Conservation (phyloP, 2,888 invertebrate genomes). For the Clivina fossor region DNA sequence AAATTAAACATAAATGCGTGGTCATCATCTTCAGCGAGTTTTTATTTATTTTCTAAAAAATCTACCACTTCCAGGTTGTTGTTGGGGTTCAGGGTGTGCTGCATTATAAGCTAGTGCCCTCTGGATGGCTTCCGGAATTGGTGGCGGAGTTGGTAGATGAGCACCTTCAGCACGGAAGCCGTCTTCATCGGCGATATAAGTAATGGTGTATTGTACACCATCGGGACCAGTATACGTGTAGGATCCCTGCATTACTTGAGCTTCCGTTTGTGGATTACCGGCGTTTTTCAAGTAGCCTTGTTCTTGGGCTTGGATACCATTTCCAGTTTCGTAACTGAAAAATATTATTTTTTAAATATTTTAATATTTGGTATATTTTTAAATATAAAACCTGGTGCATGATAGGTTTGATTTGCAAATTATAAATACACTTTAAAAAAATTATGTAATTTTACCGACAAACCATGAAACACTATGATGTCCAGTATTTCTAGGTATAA, state of each 20-base stretch:
- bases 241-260: slow-evolving; percentile 58
- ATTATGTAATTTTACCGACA: no score
- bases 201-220: slow-evolving; percentile 59
- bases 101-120: slow-evolving; percentile 42
- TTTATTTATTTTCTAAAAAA: slow-evolving; percentile 34
- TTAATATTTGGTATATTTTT: background rate
- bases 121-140: slow-evolving; percentile 31
- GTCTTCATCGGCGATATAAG: slow-evolving; percentile 35
- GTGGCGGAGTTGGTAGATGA: slow-evolving; percentile 26
- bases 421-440: no score
- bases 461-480: no score
- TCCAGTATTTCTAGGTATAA: no score
- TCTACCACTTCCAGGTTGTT: slow-evolving; percentile 23
- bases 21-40: slow-evolving; percentile 5
- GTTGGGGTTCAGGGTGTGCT: slow-evolving; percentile 35
- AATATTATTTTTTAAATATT: background rate
- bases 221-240: slow-evolving; percentile 63
- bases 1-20: background rate
- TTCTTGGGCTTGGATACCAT: slow-evolving; percentile 71
- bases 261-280: slow-evolving; percentile 47
- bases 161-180: slow-evolving; percentile 28
- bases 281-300: slow-evolving; percentile 53
- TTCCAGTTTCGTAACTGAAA: slow-evolving; percentile 57
- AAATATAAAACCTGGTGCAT: no score
- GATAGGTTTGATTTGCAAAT: no score